Percentiles rank a stretch among this genome's conserved stretches.
Conservation (phyloP, 2,113 vertebrate genomes). For the Suricata suricatta region DNA sequence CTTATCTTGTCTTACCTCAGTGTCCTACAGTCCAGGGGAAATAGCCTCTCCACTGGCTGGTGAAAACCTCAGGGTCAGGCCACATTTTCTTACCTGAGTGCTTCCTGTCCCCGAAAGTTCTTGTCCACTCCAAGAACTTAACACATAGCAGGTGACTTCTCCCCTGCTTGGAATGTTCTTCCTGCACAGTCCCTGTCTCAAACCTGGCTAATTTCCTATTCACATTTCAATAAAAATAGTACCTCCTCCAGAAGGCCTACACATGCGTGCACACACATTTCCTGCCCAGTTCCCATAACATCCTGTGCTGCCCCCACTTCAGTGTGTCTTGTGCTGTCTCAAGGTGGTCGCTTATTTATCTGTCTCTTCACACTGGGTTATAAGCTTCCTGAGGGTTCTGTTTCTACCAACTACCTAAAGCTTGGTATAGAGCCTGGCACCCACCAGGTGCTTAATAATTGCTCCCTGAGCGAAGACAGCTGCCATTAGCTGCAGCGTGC, state of each 20-base stretch:
- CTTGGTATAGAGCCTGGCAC: neutral
- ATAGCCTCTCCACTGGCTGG: neutral
- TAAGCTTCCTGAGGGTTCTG: neutral
- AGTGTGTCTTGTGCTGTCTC: neutral
- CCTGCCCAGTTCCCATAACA: neutral
- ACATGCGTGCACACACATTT: rapidly evolving
- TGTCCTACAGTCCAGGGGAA: neutral
- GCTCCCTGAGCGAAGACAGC: neutral
- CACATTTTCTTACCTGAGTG: neutral
- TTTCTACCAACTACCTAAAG: neutral
- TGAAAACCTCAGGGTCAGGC: neutral
- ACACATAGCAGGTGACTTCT: neutral
- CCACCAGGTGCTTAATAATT: neutral
- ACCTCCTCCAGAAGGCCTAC: neutral
- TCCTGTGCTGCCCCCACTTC: neutral
- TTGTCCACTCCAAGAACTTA: neutral
- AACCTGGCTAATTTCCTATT: neutral
- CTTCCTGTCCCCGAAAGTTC: neutral
- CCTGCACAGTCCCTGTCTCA: neutral
- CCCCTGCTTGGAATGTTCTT: neutral
- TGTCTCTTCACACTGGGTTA: neutral
- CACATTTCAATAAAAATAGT: neutral
- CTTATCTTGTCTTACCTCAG: neutral
- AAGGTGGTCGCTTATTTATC: neutral
- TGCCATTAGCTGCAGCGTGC: neutral